Evolutionary conservation across 2,113 vertebrate genomes (phyloP).

Genomic region (Scomber japonicus): DNA sequence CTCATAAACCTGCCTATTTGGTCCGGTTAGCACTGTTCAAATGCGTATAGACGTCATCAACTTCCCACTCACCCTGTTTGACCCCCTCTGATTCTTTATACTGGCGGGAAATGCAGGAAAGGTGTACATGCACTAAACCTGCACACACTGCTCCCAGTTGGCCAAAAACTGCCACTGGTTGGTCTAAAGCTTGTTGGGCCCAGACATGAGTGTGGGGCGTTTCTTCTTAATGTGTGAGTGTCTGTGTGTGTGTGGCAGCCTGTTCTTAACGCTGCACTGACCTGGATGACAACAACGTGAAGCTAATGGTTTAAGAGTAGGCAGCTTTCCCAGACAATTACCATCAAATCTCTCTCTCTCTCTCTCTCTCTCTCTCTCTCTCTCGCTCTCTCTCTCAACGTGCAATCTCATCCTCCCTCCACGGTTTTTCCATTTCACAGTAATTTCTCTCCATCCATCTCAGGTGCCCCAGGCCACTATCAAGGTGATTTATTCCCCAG

Average conservation of each 20-base stretch:
- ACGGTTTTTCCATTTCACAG: neutral
- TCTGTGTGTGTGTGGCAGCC: neutral
- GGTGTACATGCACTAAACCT: slow-evolving; percentile 6
- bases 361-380: too few species aligned
- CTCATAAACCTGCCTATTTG: slow-evolving; percentile 24
- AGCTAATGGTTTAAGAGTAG: slow-evolving; percentile 45
- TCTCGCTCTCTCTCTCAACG: neutral
- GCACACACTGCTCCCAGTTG: neutral
- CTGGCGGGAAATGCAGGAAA: slow-evolving; percentile 23
- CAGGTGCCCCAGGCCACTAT: slow-evolving; percentile 27
- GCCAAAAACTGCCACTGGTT: too few species aligned
- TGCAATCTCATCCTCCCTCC: slow-evolving; percentile 6
- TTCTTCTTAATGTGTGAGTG: neutral
- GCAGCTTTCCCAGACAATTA: slow-evolving; percentile 51
- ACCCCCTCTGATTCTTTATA: neutral
- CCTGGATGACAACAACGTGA: slow-evolving; percentile 46
- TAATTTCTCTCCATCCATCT: neutral
- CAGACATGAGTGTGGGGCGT: neutral
- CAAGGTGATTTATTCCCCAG: slow-evolving; percentile 31
- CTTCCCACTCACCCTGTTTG: neutral
- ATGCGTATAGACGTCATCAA: slow-evolving; percentile 34
- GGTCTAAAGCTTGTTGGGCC: too few species aligned
- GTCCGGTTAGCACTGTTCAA: slow-evolving; percentile 19
- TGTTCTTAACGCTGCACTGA: slow-evolving; percentile 37
- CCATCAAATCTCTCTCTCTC: slow-evolving; percentile 42